phyloP scores from a whole-genome alignment of 2,888 invertebrate species.

The Heteropelma amictum region DNA sequence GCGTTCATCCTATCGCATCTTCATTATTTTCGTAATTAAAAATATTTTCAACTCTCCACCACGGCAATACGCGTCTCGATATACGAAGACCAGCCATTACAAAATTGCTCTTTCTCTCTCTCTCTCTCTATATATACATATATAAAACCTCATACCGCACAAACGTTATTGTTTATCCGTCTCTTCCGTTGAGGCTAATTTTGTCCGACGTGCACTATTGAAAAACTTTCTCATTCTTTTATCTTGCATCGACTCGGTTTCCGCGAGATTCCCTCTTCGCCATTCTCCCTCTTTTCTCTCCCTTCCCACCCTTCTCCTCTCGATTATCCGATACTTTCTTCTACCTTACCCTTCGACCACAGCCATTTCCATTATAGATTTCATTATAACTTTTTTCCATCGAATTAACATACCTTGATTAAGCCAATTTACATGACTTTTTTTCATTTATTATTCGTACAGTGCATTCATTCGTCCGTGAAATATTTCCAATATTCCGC shows the following conservation, averaged over 20 bases:
- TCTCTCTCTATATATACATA: no score
- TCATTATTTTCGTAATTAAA: constrained; percentile 59
- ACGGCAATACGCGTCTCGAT: neutral
- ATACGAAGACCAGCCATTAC: constrained; percentile 45
- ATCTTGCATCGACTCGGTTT: constrained; percentile 10
- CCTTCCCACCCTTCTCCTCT: neutral
- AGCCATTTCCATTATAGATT: constrained; percentile 49
- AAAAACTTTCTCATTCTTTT: neutral
- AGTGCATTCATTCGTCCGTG: constrained; percentile 9
- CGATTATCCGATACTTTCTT: constrained; percentile 36
- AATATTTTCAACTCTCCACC: constrained; percentile 48
- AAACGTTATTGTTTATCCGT: constrained; percentile 32
- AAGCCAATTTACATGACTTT: constrained; percentile 41
- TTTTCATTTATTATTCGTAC: constrained; percentile 11
- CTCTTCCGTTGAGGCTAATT: constrained; percentile 12
- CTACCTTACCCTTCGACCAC: neutral
- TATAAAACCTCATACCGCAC: no score
- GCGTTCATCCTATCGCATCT: constrained; percentile 31
- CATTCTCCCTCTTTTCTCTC: neutral
- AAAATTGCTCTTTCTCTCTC: constrained; percentile 50
- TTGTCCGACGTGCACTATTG: neutral
- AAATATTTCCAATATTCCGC: constrained; percentile 11
- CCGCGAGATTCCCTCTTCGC: neutral
- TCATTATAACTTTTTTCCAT: constrained; percentile 49
- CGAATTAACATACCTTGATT: constrained; percentile 53